Conservation (phyloP, 2,797 vertebrate genomes). For the Malurus leucopterus region DNA sequence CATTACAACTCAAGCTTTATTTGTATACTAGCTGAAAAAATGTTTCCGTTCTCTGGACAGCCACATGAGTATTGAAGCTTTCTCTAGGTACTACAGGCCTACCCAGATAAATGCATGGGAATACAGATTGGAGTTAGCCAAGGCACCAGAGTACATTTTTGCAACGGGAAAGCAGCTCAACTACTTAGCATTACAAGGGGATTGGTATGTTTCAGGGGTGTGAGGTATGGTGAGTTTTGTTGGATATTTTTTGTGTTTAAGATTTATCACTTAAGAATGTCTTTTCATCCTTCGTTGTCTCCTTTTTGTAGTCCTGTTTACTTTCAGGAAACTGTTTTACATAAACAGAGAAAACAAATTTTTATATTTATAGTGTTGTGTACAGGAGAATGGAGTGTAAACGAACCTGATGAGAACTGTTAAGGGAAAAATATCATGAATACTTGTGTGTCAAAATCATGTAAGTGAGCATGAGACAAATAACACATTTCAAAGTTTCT, state of each 20-base stretch:
- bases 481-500: neutral
- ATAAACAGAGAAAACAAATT: neutral
- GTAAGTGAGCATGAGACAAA: neutral
- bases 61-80: fast-evolving
- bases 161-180: neutral
- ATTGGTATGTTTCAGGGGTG: neutral
- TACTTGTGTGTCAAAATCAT: neutral
- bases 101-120: neutral
- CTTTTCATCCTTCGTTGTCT: neutral
- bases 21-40: neutral
- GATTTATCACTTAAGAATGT: neutral
- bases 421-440: neutral
- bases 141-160: neutral
- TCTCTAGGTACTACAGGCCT: neutral
- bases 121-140: neutral
- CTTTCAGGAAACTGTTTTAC: neutral
- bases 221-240: neutral
- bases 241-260: neutral
- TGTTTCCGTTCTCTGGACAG: neutral
- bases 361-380: neutral
- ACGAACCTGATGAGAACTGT: neutral
- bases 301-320: neutral
- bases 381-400: neutral
- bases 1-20: neutral
- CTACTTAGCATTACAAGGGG: neutral